Conservation (phyloP, 2,888 invertebrate genomes). For the Phragmatobia fuliginosa region DNA sequence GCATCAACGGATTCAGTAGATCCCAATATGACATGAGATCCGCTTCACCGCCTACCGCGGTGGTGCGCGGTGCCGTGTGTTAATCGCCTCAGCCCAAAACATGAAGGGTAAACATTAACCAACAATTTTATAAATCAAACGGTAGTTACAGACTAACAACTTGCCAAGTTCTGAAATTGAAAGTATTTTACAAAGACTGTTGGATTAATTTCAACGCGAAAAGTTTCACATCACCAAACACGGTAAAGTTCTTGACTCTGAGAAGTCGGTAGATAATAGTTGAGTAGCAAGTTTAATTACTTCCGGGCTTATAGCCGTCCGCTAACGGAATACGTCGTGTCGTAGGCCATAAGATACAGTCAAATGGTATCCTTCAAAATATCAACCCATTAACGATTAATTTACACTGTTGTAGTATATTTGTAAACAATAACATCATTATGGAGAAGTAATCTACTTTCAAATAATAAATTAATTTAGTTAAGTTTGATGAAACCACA, state of each 20-base stretch:
- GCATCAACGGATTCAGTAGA: too few species aligned
- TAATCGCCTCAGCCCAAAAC: too few species aligned
- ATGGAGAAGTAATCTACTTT: neutral
- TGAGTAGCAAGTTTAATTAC: conserved; percentile 83
- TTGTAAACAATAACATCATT: neutral
- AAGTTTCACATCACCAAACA: conserved; percentile 75
- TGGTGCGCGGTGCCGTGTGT: too few species aligned
- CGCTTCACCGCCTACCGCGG: too few species aligned
- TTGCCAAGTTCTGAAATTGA: conserved; percentile 52
- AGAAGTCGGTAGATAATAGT: conserved; percentile 78
- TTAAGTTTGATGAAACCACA: too few species aligned
- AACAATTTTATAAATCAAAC: conserved; percentile 33
- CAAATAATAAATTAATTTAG: neutral
- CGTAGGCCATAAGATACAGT: conserved; percentile 26
- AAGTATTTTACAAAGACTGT: conserved; percentile 67
- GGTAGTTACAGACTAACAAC: conserved; percentile 38
- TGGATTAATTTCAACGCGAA: conserved; percentile 72
- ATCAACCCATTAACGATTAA: neutral
- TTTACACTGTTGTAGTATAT: neutral
- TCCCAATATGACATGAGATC: too few species aligned
- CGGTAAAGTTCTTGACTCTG: conserved; percentile 73
- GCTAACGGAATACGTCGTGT: conserved; percentile 30
- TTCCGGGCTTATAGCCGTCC: conserved; percentile 70
- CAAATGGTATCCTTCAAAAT: conserved; percentile 20
- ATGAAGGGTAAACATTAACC: neutral